Base-by-base conservation (phyloP, 30 jellyfish, hydroid and myxozoan species). In the Aurelia aurita complex sp. Pacific region DNA sequence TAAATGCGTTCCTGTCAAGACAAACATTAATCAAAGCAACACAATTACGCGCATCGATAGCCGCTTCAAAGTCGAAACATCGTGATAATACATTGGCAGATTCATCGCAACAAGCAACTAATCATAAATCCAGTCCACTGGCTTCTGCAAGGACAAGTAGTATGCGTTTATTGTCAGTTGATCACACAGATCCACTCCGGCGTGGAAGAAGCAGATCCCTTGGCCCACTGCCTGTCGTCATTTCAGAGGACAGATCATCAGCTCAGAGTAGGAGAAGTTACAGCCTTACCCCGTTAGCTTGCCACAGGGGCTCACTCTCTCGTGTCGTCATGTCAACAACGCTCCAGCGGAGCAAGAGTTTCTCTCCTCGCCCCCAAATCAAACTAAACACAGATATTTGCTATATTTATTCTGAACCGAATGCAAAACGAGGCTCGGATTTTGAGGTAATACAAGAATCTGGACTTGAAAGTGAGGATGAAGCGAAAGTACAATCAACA, bases 11-110 rank as follows among this genome's bases (percentile, higher is more conserved):
- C 57, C 75, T 88, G 4, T 73, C 90, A 50, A 35, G 97, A 36
- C 97, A 88, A 66, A 29, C 87, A 43, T 6, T 81, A 71, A 73
- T 88, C 33, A 79, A 76, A 67, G 86, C 83, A 64, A 53, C 89
- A 34, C 97, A 88, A 64, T 74, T 76, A 61, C 84, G 95, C 17
- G 95, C 95, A 33, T 86, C 95, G 23, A 38, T 86, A 5, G 85
- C 93, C 33, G 83, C 73, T 10, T 84, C 93, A 9, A 84, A 84
- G 60, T 84, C 93, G 69, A 84, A 59, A 70, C 59, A 81, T 38
- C 81, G 93, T 72, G 93, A 84, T 62, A 73, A 74, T 78, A 84
- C 87, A 32, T 53, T 65, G 17, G 93, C 76, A 15, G 93, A 84
- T n/a, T 43, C 80, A 14, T 67, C 92, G 55, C 92, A 83, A 32